Percentiles rank a stretch among this genome's conserved stretches.
Evolutionary conservation across 2,888 invertebrate species (phyloP).

Genomic region (Leuctra nigra): DNA sequence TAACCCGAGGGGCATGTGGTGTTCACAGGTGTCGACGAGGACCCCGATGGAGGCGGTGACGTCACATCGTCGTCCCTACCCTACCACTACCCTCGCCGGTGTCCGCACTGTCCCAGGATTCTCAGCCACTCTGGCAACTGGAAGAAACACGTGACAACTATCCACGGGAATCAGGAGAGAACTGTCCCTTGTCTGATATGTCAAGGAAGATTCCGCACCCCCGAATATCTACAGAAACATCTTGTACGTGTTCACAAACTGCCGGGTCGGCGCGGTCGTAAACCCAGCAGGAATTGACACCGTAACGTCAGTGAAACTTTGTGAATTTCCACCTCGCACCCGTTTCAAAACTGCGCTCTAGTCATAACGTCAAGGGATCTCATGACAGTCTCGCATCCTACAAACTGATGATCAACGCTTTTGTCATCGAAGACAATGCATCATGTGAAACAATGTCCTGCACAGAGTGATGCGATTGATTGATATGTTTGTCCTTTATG

Average conservation of each 20-base stretch:
- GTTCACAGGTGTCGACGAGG: conserved; percentile 23
- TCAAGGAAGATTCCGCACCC: conserved; percentile 35
- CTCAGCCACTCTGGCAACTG: conserved; percentile 37
- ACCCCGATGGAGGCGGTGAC: conserved; percentile 10
- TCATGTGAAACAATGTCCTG: no score
- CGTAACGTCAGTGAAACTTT: no score
- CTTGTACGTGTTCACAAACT: conserved; percentile 36
- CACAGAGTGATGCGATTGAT: no score
- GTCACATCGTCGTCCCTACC: conserved; percentile 22
- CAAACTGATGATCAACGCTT: no score
- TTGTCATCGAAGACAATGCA: no score
- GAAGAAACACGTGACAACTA: conserved; percentile 37
- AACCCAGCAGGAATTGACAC: no score
- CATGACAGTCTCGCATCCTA: no score
- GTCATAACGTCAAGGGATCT: no score
- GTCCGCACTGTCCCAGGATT: conserved; percentile 35
- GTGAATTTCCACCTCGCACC: no score
- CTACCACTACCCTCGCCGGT: conserved; percentile 33
- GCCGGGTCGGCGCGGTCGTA: conserved; percentile 31
- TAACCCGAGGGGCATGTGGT: conserved; percentile 16
- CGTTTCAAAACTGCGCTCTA: no score
- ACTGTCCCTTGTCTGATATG: conserved; percentile 35
- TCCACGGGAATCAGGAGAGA: conserved; percentile 35
- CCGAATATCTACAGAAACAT: conserved; percentile 37
- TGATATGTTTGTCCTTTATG: no score